Evolutionary conservation across 2,888 invertebrate genomes (phyloP).

Genomic region (Druceiella hillmani): DNA sequence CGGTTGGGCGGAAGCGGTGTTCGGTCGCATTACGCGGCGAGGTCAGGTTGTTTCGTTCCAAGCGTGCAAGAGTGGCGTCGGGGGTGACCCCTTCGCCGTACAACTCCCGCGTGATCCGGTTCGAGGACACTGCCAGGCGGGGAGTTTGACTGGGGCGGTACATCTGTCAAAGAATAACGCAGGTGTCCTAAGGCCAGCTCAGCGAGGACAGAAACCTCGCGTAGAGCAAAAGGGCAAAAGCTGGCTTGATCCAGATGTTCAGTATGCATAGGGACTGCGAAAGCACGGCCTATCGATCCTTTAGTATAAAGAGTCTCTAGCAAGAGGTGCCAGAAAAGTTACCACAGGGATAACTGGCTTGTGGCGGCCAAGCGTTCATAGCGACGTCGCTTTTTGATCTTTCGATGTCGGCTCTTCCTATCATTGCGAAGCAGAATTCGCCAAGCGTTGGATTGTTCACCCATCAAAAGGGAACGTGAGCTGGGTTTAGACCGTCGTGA

Average conservation of each 20-base stretch:
- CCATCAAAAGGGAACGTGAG: constrained; percentile 61
- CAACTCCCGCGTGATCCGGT: constrained; percentile 44
- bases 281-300: constrained; percentile 64
- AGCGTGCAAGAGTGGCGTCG: constrained; percentile 51
- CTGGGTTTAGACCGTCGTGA: constrained; percentile 62
- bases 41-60: constrained; percentile 33
- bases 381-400: constrained; percentile 66
- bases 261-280: constrained; percentile 59
- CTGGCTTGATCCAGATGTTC: constrained; percentile 62
- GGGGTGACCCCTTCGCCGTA: constrained; percentile 36
- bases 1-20: constrained; percentile 30
- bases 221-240: constrained; percentile 66
- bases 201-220: constrained; percentile 65
- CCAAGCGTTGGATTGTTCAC: constrained; percentile 69
- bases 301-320: constrained; percentile 51
- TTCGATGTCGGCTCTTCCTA: constrained; percentile 73
- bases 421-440: constrained; percentile 68
- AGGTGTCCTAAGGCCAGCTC: constrained; percentile 60
- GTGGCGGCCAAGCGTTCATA: constrained; percentile 60
- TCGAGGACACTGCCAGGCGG: constrained; percentile 56
- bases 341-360: constrained; percentile 66
- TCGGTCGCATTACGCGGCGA: constrained; percentile 28
- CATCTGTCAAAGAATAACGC: constrained; percentile 62
- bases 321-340: constrained; percentile 68
- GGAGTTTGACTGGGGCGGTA: constrained; percentile 64